Evolutionary conservation across 2,797 vertebrate genomes (phyloP).

Genomic region (Neosalanx taihuensis): DNA sequence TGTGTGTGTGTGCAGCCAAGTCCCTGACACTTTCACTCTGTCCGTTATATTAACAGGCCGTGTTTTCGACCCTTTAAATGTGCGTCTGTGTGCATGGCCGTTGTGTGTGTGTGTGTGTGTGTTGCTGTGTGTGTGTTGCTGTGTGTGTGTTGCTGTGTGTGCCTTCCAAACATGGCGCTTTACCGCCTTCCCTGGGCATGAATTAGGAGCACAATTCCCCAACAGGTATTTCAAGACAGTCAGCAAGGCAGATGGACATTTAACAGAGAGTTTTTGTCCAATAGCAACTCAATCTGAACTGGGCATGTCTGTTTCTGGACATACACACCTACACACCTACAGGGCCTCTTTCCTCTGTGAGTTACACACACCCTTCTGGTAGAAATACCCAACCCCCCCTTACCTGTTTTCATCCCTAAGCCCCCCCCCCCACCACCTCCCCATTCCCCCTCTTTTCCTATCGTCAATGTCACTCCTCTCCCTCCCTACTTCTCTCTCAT

Average conservation of each 20-base stretch:
- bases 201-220: too few relatives aligned
- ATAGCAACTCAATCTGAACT: too few relatives aligned
- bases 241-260: too few relatives aligned
- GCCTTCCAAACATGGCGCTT: neutral
- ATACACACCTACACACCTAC: neutral
- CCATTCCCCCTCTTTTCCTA: neutral
- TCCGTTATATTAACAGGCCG: neutral
- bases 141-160: conserved; percentile 16
- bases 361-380: too few relatives aligned
- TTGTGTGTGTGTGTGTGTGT: conserved; percentile 17
- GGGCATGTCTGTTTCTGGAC: neutral
- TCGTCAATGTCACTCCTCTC: neutral
- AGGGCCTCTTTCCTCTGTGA: neutral
- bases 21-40: neutral
- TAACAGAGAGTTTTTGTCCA: too few relatives aligned
- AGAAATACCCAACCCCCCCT: neutral
- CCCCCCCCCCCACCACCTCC: conserved; percentile 3
- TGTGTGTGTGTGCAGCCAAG: conserved; percentile 15
- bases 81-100: conserved; percentile 7
- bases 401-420: neutral
- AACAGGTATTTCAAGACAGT: too few relatives aligned
- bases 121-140: conserved; percentile 9
- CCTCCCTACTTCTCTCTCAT: conserved; percentile 4
- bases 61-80: conserved; percentile 1
- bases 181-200: too few relatives aligned